These are phyloP conservation scores for Glyphotaelius pellucidus DNA, from an alignment of 2,888 invertebrate genomes.

Conservation along the genomic window DNA sequence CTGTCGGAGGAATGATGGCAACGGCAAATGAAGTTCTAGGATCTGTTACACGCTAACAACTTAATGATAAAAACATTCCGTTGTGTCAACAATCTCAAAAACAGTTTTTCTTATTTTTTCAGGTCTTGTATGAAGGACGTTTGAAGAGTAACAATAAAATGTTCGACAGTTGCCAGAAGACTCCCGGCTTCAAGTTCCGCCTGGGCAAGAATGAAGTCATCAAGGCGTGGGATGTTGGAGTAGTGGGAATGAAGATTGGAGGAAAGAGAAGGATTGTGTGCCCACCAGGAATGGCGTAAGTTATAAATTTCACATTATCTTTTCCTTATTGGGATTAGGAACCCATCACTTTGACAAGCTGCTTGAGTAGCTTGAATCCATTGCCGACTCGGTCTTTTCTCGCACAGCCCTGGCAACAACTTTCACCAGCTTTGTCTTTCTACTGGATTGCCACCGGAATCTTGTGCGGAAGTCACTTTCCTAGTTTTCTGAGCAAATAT, in stretches of 20 bases:
- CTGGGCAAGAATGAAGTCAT: slow-evolving; percentile 92
- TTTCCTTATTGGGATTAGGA: background rate
- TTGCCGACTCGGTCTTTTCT: slow-evolving; percentile 11
- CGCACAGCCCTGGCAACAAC: background rate
- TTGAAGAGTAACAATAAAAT: slow-evolving; percentile 89
- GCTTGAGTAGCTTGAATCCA: background rate
- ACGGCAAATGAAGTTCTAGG: background rate
- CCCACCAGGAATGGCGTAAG: slow-evolving; percentile 92
- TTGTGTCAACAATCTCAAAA: background rate
- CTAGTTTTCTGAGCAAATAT: background rate
- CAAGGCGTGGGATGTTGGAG: slow-evolving; percentile 92
- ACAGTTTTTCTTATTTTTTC: background rate
- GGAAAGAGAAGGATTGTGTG: slow-evolving; percentile 91
- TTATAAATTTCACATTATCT: slow-evolving; percentile 66
- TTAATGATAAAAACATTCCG: background rate
- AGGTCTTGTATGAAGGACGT: slow-evolving; percentile 91
- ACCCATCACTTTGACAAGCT: background rate
- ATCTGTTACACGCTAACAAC: background rate
- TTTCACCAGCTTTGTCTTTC: no score
- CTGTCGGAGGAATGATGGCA: background rate
- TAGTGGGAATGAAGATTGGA: slow-evolving; percentile 95
- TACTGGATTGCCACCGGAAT: no score
- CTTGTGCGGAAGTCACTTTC: background rate
- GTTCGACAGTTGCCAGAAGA: slow-evolving; percentile 87
- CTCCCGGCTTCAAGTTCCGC: slow-evolving; percentile 91